These are phyloP conservation scores for Drosophila formosana DNA, from an alignment of 2,888 invertebrate species.

Conservation along the genomic window DNA sequence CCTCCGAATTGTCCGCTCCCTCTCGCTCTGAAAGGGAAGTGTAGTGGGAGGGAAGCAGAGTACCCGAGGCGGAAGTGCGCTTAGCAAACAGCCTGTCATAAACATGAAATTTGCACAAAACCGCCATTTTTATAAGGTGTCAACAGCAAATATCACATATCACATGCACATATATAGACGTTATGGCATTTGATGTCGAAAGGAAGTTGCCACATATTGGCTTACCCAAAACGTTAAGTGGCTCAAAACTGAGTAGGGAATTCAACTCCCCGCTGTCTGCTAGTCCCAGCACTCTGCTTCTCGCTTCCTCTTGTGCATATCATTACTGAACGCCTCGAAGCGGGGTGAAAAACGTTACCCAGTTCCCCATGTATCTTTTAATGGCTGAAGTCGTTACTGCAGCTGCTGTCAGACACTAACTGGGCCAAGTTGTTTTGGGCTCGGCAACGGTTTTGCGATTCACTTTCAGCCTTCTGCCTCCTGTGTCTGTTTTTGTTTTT, in stretches of 20 bases:
- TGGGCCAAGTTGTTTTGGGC: conserved; percentile 46
- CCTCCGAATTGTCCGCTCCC: conserved; percentile 6
- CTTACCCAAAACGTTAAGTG: conserved; percentile 68
- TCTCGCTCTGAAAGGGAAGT: neutral
- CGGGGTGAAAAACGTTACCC: conserved; percentile 9
- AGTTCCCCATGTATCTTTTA: conserved; percentile 62
- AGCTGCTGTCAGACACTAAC: conserved; percentile 67
- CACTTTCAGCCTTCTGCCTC: conserved; percentile 13
- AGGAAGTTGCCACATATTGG: conserved; percentile 69
- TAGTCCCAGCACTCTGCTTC: neutral
- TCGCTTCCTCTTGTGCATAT: conserved; percentile 51
- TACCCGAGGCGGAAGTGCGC: conserved; percentile 47
- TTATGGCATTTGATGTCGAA: conserved; percentile 67
- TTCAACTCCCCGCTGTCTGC: neutral
- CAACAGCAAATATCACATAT: conserved; percentile 61
- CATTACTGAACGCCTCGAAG: conserved; percentile 50
- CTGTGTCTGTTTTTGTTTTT: conserved; percentile 7
- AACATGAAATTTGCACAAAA: conserved; percentile 81
- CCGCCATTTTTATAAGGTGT: conserved; percentile 79
- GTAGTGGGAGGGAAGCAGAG: neutral
- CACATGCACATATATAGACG: conserved; percentile 49
- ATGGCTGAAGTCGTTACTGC: conserved; percentile 81
- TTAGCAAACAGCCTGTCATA: conserved; percentile 73
- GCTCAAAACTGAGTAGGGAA: conserved; percentile 31
- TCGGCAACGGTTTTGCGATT: conserved; percentile 20